These are phyloP conservation scores for Otis tarda DNA, from an alignment of 2,113 vertebrate species.

Conservation along the genomic window DNA sequence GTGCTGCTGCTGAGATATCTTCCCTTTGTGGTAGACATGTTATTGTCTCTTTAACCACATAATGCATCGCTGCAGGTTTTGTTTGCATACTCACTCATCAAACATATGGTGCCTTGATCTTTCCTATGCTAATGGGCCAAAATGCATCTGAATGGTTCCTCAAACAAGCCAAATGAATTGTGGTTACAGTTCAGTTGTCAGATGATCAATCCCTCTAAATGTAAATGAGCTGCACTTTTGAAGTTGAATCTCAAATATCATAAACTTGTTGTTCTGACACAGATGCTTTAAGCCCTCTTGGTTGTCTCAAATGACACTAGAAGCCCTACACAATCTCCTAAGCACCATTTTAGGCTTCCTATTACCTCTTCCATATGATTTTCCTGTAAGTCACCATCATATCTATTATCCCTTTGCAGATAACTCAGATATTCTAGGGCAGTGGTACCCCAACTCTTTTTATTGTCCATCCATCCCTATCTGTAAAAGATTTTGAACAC, in stretches of 20 bases:
- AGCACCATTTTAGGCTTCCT: neutral
- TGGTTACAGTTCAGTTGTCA: neutral
- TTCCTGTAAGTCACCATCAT: neutral
- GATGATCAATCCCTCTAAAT: neutral
- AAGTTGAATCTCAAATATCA: neutral
- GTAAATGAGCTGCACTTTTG: neutral
- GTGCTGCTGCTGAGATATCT: neutral
- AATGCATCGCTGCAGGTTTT: neutral
- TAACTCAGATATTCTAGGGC: neutral
- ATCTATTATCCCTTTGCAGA: neutral
- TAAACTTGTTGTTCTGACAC: neutral
- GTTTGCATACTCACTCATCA: neutral
- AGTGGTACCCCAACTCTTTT: neutral
- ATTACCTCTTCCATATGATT: neutral
- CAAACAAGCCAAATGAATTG: neutral
- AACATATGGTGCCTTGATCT: neutral
- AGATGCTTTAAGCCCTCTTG: neutral
- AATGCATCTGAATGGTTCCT: neutral
- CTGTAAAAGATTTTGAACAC: neutral
- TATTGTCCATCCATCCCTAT: neutral
- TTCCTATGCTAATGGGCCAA: neutral
- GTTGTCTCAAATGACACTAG: neutral
- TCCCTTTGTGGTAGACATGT: neutral
- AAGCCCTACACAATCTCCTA: neutral
- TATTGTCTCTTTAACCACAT: neutral